Evolutionary conservation across 2,888 invertebrate species (phyloP).

Genomic region (Alcis repandata): DNA sequence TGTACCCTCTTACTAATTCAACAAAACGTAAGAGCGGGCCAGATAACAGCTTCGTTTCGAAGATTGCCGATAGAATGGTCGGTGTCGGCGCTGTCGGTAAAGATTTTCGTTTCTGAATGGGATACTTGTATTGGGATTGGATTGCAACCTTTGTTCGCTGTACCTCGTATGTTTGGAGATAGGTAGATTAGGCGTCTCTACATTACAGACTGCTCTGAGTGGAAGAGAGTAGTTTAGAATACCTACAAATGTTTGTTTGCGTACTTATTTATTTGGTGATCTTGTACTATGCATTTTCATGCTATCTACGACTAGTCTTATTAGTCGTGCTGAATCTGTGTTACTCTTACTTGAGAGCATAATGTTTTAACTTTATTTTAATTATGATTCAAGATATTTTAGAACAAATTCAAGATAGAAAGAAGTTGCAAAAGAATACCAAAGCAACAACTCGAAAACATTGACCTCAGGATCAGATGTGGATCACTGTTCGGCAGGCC

Average conservation of each 20-base stretch:
- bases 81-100: constrained; percentile 45
- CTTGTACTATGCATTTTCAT: not conserved
- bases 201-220: not conserved
- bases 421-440: too few species aligned
- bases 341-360: too few species aligned
- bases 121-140: constrained; percentile 50
- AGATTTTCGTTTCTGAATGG: constrained; percentile 44
- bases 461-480: too few species aligned
- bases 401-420: too few species aligned
- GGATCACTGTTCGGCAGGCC: too few species aligned
- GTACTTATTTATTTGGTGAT: not conserved
- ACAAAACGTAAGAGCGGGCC: constrained; percentile 70
- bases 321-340: too few species aligned
- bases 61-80: constrained; percentile 66
- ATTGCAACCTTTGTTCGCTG: constrained; percentile 46
- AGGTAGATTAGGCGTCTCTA: constrained; percentile 13
- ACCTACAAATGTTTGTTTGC: not conserved
- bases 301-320: too few species aligned
- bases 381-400: too few species aligned
- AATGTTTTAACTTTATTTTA: too few species aligned
- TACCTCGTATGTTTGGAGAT: constrained; percentile 26
- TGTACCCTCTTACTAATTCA: constrained; percentile 81
- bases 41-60: constrained; percentile 72
- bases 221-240: not conserved
- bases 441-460: too few species aligned